A percentile compares a stretch with the other conserved stretches of the same genome.
Evolutionary conservation across 2,888 invertebrate genomes (phyloP).

Genomic region (Melitaea athalia): DNA sequence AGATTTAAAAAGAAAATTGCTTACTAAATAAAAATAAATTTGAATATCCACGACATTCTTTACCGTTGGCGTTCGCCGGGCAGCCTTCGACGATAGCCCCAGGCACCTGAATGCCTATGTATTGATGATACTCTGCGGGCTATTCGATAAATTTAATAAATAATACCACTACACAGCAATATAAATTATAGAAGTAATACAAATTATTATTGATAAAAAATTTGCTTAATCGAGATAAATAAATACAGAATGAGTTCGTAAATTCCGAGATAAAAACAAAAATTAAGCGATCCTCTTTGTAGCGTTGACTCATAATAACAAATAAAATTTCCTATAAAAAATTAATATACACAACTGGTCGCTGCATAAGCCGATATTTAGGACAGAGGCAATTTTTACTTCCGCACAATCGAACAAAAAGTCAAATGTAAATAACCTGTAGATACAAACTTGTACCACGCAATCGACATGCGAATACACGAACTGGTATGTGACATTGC

Average conservation of each 20-base stretch:
- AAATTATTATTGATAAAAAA: not conserved
- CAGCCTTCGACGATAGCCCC: slow-evolving; percentile 66
- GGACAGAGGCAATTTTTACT: slow-evolving; percentile 70
- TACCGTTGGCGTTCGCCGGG: slow-evolving; percentile 50
- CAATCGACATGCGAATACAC: slow-evolving; percentile 53
- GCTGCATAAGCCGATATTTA: slow-evolving; percentile 57
- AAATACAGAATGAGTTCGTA: not conserved
- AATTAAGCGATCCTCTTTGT: slow-evolving; percentile 30
- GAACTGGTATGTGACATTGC: slow-evolving; percentile 51
- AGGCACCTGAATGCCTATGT: slow-evolving; percentile 64
- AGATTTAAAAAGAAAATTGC: slow-evolving; percentile 5
- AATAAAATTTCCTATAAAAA: slow-evolving; percentile 27
- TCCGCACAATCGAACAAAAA: slow-evolving; percentile 74
- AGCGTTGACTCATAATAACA: slow-evolving; percentile 12
- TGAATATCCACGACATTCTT: slow-evolving; percentile 57
- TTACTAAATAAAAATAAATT: slow-evolving; percentile 2
- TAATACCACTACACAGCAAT: not conserved
- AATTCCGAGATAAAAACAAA: not conserved
- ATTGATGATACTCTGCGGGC: slow-evolving; percentile 52
- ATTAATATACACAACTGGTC: slow-evolving; percentile 26
- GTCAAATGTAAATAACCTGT: slow-evolving; percentile 81
- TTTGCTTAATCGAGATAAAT: not conserved
- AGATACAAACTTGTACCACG: slow-evolving; percentile 58
- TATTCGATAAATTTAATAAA: slow-evolving; percentile 53
- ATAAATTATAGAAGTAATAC: not conserved